phyloP scores from a whole-genome alignment of 2,888 invertebrate genomes.

The Scaptodrosophila latifasciaeformis region DNA sequence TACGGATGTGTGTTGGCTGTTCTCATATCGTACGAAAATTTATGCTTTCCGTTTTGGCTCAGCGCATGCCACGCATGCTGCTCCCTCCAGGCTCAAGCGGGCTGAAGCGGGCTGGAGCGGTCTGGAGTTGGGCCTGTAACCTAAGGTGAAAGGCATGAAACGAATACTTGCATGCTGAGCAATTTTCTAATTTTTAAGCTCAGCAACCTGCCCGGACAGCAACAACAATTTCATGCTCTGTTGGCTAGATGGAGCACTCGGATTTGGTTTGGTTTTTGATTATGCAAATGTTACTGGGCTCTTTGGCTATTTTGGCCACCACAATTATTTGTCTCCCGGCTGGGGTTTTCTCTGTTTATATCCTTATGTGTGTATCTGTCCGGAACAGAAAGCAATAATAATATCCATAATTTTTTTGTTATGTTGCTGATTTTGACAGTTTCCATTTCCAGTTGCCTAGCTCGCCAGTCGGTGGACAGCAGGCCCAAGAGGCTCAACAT shows the following conservation, averaged over 20 bases:
- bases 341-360: no score
- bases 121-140: no score
- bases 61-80: slow-evolving; percentile 9
- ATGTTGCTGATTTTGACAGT: background rate
- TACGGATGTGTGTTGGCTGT: slow-evolving; percentile 66
- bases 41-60: slow-evolving; percentile 64
- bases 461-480: slow-evolving; percentile 13
- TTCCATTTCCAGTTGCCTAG: slow-evolving; percentile 30
- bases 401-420: background rate
- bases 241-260: no score
- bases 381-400: slow-evolving; percentile 15
- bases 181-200: slow-evolving; percentile 24
- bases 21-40: slow-evolving; percentile 62
- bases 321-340: no score
- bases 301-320: no score
- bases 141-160: no score
- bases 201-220: slow-evolving; percentile 35
- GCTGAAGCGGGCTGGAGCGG: no score
- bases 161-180: background rate
- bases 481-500: background rate
- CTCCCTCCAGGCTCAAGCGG: no score
- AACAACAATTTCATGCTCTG: slow-evolving; percentile 63
- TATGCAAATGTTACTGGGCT: slow-evolving; percentile 49
- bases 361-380: no score
- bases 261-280: slow-evolving; percentile 42